Evolutionary conservation across 2,797 vertebrate species (phyloP), one percentile per base, ranked within the genome.

Genomic region (Crenuchus spilurus): DNA sequence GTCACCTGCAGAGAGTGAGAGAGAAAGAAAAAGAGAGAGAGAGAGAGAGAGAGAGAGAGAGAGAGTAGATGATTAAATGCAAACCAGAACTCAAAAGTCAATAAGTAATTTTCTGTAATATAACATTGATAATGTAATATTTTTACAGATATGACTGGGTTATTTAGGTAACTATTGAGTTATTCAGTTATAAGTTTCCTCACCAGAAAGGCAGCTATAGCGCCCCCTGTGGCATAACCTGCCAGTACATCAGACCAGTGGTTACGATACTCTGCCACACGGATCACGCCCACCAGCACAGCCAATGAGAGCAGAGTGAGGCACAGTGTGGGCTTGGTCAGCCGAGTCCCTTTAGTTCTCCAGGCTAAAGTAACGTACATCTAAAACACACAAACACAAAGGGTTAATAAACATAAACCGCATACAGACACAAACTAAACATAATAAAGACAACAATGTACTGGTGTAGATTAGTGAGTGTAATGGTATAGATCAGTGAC

Each of bases 341-440:
- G 88, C 16, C 95, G 93, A 2, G 96, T 95, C 42, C 96, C 96
- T 89, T 96, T 96, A 75, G 95, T 93, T 52, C 86, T 86, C 84
- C 95, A 95, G 49, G 95, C 91, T 64, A 95, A 87, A 0, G 96
- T 96, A 76, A 98, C 91, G 2, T 97, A 98, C 94, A 97, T 96
- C 96, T 97, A 46, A 74, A 26, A 72, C 41, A 57, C 9, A 49
- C 66, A 86, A 55, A 78, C 74, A 61, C 58, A 58, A 35, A 49
- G 48, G 49, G 22, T 16, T n/a, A n/a, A n/a, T n/a, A n/a, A n/a
- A n/a, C n/a, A n/a, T n/a, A n/a, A n/a, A n/a, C n/a, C n/a, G n/a
- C n/a, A n/a, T n/a, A n/a, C n/a, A n/a, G n/a, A n/a, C n/a, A n/a
- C n/a, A n/a, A n/a, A n/a, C n/a, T n/a, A n/a, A n/a, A n/a, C n/a